Evolutionary conservation across 2,888 invertebrate genomes (phyloP).

Genomic region (Chrysina gloriosa): DNA sequence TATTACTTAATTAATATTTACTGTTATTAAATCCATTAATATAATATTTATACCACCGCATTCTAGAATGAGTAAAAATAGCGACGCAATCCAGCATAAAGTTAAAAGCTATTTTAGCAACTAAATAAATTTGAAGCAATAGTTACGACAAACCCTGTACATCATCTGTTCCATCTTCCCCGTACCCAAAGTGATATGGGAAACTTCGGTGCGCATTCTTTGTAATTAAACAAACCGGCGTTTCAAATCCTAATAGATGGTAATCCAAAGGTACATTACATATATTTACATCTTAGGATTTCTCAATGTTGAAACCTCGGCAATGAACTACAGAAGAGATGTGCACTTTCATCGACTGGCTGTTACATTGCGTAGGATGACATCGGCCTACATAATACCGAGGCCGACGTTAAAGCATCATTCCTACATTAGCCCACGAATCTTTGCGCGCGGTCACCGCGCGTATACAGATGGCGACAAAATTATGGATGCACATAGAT

Average conservation of each 20-base stretch:
- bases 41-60: too few relatives aligned
- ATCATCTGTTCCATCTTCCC: too few relatives aligned
- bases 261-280: constrained; percentile 16
- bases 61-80: too few relatives aligned
- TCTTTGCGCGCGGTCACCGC: constrained; percentile 18
- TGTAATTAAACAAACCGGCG: constrained; percentile 26
- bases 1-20: too few relatives aligned
- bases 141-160: not conserved
- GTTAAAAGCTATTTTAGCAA: too few relatives aligned
- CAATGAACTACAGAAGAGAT: constrained; percentile 45
- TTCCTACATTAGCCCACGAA: constrained; percentile 43
- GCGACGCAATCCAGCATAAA: too few relatives aligned
- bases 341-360: constrained; percentile 24
- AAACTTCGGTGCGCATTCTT: constrained; percentile 7
- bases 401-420: constrained; percentile 42
- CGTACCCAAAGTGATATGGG: too few relatives aligned
- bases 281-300: constrained; percentile 26
- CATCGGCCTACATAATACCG: constrained; percentile 40
- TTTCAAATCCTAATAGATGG: constrained; percentile 31
- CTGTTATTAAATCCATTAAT: too few relatives aligned
- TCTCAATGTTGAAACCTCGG: constrained; percentile 45
- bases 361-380: constrained; percentile 41
- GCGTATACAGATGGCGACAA: constrained; percentile 26
- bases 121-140: not conserved
- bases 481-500: constrained; percentile 25